Evolutionary conservation across 1,140 invertebrate species (phyloP), one percentile per base, ranked within the genome.

Genomic region (Zaprionus kolodkinae): DNA sequence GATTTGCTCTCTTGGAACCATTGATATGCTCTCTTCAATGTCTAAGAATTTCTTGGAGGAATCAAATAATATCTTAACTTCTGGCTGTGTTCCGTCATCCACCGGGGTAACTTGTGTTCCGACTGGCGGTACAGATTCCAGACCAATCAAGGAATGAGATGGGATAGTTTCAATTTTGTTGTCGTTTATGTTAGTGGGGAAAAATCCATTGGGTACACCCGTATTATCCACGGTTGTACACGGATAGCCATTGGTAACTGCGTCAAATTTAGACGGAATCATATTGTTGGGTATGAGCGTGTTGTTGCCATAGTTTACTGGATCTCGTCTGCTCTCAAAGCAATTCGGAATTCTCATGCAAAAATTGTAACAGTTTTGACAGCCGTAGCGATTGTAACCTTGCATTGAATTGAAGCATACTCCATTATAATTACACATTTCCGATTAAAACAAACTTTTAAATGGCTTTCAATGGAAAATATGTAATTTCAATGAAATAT

Each of bases 401-500:
- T n/a, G 33, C 33, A 30, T 30, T 30, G 12, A 9, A 36, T 30
- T 54, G 15, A n/a, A 45, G 36, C 21, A 62, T 65, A 72, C 61
- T 71, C 57, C 67, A 80, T 83, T 79, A 3, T 78, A 87, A 84
- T 88, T 88, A 88, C 78, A 87, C 64, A 88, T 83, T 88, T 63
- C 54, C 63, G 13, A 75, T 72, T 72, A 72, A 80, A 87, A 71
- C 33, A 11, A 69, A 45, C 36, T 12, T 17, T 38, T 21, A 52
- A 38, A 36, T 21, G 11, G 11, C 6, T 70, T 76, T 88, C 62
- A 72, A 88, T 69, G 17, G 38, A 73, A 73, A 88, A 87, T 74
- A 45, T 87, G 84, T 72, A 88, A 87, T 77, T 83, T 75, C 7
- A 84, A 84, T 27, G 30, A 36, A 86, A 81, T 81, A 70, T 70